phyloP scores from a whole-genome alignment of 2,113 vertebrate genomes.

The Paradoxurus hermaphroditus region DNA sequence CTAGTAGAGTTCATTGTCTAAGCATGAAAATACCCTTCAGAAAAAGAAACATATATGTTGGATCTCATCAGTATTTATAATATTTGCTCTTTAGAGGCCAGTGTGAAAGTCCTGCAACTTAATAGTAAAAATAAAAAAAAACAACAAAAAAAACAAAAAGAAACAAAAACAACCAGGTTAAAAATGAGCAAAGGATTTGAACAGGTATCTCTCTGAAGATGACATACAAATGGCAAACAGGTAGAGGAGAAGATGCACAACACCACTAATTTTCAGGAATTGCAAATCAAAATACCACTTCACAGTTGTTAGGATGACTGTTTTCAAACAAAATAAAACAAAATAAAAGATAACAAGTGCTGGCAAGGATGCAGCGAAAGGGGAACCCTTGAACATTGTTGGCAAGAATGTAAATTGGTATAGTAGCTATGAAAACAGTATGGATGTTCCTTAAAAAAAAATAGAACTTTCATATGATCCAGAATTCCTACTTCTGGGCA shows the following conservation, averaged over 20 bases:
- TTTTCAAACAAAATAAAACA: too few relatives aligned
- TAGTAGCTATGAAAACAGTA: not conserved
- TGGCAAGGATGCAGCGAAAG: not conserved
- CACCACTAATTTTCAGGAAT: not conserved
- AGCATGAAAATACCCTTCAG: not conserved
- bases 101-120: not conserved
- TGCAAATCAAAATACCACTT: not conserved
- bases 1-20: not conserved
- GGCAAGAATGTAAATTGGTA: not conserved
- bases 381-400: not conserved
- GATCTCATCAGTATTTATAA: not conserved
- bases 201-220: not conserved
- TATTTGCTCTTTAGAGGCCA: not conserved
- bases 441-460: not conserved
- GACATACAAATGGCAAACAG: not conserved
- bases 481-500: not conserved
- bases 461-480: not conserved
- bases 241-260: not conserved
- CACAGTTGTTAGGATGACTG: not conserved
- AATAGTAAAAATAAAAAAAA: not conserved
- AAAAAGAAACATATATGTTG: not conserved
- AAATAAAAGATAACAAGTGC: too few relatives aligned
- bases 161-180: not conserved
- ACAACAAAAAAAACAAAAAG: too few relatives aligned
- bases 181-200: not conserved